Base-by-base conservation (phyloP, 2,888 invertebrate species). In the Hydriomena furcata region DNA sequence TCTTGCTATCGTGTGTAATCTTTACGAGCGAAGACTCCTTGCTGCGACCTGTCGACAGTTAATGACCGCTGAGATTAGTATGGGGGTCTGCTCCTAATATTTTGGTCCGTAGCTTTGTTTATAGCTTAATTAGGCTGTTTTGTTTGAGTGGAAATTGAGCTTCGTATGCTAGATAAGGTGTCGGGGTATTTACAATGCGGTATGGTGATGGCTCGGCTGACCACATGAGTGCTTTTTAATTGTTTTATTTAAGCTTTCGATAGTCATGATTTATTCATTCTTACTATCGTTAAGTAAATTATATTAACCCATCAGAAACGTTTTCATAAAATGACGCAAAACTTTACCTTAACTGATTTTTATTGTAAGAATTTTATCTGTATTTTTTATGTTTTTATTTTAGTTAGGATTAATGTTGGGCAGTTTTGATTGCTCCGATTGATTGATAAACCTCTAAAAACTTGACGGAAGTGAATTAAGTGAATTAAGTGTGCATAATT, bases 91-190 rank as follows among this genome's bases (percentile, higher is more conserved):
- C 68, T 70, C 68, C 66, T 75, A 78, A 82, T 81, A 81, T 87
- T 84, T 83, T 82, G 79, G 79, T 60, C 69, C 80, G 79, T 88
- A 82, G 89, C 75, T 84, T 87, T 84, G 86, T 89, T 89, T 89
- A 90, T 90, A 80, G 88, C 88, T 90, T 90, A 89, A 90, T 90
- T 90, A 89, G 88, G 75, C 85, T 87, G 86, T 89, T 88, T 86
- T 87, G 88, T 87, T 81, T 83, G 79, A 85, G 78, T 83, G 79
- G 81, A 77, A 79, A 79, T 80, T 70, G 76, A 71, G 71, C 71
- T 73, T 75, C 77, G 80, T 76, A 79, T 73, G 80, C 68, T 71
- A 75, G 89, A 88, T 88, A 88, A 86, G 80, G 86, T 87, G 89
- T 86, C 71, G 85, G 73, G 83, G 85, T 84, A 88, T 90, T 89